Evolutionary conservation across 2,797 vertebrate genomes (phyloP), one percentile per base, ranked within the genome.

Genomic region (Sternotherus odoratus): DNA sequence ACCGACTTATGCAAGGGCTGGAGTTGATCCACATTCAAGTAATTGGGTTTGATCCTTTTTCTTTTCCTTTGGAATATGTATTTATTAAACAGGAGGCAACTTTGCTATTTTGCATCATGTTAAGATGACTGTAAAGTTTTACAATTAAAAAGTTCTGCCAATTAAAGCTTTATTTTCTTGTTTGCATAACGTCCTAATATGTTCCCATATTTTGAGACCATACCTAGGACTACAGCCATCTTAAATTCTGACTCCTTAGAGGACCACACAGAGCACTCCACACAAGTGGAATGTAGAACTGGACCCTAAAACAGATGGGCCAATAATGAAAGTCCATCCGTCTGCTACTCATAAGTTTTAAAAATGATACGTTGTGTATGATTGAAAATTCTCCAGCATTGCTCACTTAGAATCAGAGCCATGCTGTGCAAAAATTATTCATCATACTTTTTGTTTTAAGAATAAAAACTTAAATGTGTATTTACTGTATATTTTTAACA

Each of bases 31-130:
- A 11, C 7, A 50, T 6, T 11, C 0, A 2, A 8, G 12, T 74
- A 74, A 74, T 26, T 36, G 39, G 39, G 43, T 74, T 28, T 74
- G 43, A 28, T 46, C 13, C 19, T 74, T 74, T 43, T 74, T 46
- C 6, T 15, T 23, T 4, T 3, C 9, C 15, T n/a, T 50, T 2
- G 1, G 9, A 10, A 3, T 24, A 0, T 75, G 23, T 17, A 11
- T 24, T 11, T 26, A 3, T 16, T 1, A 8, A 23, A 48, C 26
- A 53, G 30, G 16, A 3, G 7, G 11, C 0, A 5, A 33, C 3
- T 3, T 69, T 19, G 12, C 6, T 12, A 12, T 43, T 26, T 43
- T 43, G 39, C 39, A 1, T 2, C 2, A 24, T 1, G 2, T 19
- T 54, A 12, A 13, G 19, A 23, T 19, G 5, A 33, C 5, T 4